Conservation (phyloP, 2,888 invertebrate genomes). For the Acrobasis repandana region DNA sequence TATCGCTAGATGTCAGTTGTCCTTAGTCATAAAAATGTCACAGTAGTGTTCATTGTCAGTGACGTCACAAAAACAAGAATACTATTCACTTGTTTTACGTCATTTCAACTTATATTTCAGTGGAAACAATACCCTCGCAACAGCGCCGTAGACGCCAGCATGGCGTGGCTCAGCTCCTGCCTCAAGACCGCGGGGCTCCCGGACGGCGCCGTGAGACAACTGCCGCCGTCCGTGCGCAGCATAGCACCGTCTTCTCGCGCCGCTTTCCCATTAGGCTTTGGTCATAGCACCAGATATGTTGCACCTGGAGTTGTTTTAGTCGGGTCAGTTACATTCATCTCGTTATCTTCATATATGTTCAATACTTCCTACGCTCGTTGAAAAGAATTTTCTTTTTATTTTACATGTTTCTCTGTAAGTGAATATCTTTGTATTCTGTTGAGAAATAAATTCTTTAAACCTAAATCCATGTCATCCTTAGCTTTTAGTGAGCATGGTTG, state of each 20-base stretch:
- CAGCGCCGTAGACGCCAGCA: conserved; percentile 77
- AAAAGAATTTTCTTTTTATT: too few species aligned
- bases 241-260: conserved; percentile 87
- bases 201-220: conserved; percentile 78
- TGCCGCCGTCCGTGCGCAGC: conserved; percentile 87
- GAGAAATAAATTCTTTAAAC: too few species aligned
- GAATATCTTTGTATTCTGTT: too few species aligned
- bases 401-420: too few species aligned
- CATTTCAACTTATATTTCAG: conserved; percentile 48
- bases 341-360: too few species aligned
- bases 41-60: too few species aligned
- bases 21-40: too few species aligned
- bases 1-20: too few species aligned
- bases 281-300: conserved; percentile 94
- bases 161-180: conserved; percentile 73
- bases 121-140: conserved; percentile 85
- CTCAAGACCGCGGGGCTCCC: conserved; percentile 66
- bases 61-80: too few species aligned
- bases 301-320: conserved; percentile 91
- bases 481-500: too few species aligned
- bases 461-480: background rate
- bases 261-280: conserved; percentile 95
- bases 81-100: too few species aligned
- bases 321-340: conserved; percentile 84
- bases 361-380: too few species aligned